Evolutionary conservation across 1,140 invertebrate species (phyloP), one percentile per base, ranked within the genome.

Genomic region (Trichonephila clavipes): DNA sequence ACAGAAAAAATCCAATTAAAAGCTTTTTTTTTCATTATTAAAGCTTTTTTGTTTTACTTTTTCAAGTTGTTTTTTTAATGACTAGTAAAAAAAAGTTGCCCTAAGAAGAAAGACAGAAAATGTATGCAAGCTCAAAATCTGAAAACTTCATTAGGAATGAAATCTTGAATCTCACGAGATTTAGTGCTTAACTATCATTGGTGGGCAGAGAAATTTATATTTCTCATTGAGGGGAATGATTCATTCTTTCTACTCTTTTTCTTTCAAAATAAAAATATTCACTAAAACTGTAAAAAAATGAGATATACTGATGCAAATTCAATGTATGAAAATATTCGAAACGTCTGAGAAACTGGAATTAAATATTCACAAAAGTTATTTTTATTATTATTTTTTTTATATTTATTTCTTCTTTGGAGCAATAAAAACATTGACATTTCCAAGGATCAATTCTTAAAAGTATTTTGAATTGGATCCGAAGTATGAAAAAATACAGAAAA

Each of bases 1-100:
- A 59, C 40, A 3, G 64, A 18, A 61, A 88, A 85, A 88, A 88
- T 88, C 86, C 86, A 88, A 88, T 88, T 88, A 88, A 88, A 88
- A 88, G 59, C 21, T 18, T 4, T 34, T 18, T 85, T 59, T 85
- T 85, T 59, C 83, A 40, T 40, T 14, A 44, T 59, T 58, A 6
- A 21, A 40, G 2, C 21, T 21, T 64, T 64, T 64, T 19, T 19
- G 5, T 64, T 21, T 18, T 19, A 18, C 62, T 64, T 64, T 59
- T 85, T 34, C 34, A 3, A 40, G 51, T 51, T 51, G 51, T 85
- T 6, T n/a, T 12, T 21, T 85, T 16, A 40, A 40, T 21, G 61
- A 62, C 1, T 10, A 51, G 1, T 0, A 12, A 10, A 51, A 51
- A 12, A 51, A 51, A 12, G 7, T 51, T 51, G 51, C 7, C 7